Evolutionary conservation across 2,888 invertebrate species (phyloP).

Genomic region (Hoplodrina blanda): DNA sequence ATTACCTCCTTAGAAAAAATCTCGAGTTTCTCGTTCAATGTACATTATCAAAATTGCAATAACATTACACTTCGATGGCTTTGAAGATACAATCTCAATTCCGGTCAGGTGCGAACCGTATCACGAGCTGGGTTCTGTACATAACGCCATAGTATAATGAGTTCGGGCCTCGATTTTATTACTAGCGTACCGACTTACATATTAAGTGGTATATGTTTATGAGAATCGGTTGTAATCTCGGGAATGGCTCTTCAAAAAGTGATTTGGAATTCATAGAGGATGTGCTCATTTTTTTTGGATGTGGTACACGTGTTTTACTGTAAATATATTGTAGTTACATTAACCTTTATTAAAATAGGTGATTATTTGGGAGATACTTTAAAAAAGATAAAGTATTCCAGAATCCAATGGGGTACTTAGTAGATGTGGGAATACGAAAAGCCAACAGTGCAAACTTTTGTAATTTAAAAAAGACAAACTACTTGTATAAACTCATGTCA

Average conservation of each 20-base stretch:
- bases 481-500: not conserved
- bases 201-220: slow-evolving; percentile 64
- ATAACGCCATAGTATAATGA: slow-evolving; percentile 59
- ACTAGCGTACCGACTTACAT: slow-evolving; percentile 55
- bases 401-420: too few relatives aligned
- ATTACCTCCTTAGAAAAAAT: slow-evolving; percentile 28
- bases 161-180: slow-evolving; percentile 59
- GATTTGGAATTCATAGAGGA: slow-evolving; percentile 49
- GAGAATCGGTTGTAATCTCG: slow-evolving; percentile 58
- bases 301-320: not conserved
- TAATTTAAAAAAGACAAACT: not conserved
- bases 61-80: slow-evolving; percentile 57
- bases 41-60: slow-evolving; percentile 64
- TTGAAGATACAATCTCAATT: slow-evolving; percentile 59
- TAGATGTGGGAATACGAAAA: not conserved
- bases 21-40: slow-evolving; percentile 7
- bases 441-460: not conserved
- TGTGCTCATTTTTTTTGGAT: slow-evolving; percentile 22
- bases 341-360: too few relatives aligned
- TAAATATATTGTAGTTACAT: not conserved
- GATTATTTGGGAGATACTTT: too few relatives aligned
- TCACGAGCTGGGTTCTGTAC: slow-evolving; percentile 58
- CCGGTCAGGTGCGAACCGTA: slow-evolving; percentile 68
- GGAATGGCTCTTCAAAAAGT: slow-evolving; percentile 52
- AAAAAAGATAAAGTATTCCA: not conserved